Conservation (phyloP, 2,113 vertebrate genomes). For the Scalopus aquaticus region DNA sequence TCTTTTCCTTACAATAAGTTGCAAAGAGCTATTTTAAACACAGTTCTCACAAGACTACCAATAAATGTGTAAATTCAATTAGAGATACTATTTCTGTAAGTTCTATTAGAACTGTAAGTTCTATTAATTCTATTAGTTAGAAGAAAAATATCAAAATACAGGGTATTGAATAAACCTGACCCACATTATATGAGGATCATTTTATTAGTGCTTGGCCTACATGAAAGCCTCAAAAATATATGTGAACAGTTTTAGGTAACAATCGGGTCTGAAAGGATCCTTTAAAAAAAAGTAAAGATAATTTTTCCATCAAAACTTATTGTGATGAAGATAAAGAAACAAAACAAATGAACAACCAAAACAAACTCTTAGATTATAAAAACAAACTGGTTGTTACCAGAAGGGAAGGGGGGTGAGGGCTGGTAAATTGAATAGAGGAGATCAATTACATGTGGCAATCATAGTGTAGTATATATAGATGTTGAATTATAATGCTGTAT, state of each 20-base stretch:
- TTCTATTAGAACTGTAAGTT: background rate
- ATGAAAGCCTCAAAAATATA: background rate
- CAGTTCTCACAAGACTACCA: background rate
- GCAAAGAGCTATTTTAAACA: constrained; percentile 16
- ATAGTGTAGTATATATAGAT: background rate
- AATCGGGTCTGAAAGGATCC: background rate
- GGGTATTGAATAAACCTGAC: background rate
- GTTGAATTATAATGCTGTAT: background rate
- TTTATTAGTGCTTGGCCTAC: background rate
- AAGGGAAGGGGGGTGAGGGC: background rate
- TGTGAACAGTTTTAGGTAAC: constrained; percentile 3
- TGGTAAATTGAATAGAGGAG: background rate
- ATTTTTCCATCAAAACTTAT: constrained; percentile 25
- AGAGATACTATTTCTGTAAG: background rate
- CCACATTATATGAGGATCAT: background rate
- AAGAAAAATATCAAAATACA: constrained; percentile 18
- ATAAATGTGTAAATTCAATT: constrained; percentile 31
- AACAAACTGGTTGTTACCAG: background rate
- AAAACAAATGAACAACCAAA: background rate
- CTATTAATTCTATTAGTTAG: background rate
- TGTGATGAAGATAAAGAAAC: background rate
- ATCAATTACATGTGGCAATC: background rate
- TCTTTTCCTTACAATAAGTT: constrained; percentile 8
- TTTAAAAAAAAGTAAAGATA: constrained; percentile 12
- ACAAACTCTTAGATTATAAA: background rate